Evolutionary conservation across 2,888 invertebrate species (phyloP).

Genomic region (Teleiodes luculella): DNA sequence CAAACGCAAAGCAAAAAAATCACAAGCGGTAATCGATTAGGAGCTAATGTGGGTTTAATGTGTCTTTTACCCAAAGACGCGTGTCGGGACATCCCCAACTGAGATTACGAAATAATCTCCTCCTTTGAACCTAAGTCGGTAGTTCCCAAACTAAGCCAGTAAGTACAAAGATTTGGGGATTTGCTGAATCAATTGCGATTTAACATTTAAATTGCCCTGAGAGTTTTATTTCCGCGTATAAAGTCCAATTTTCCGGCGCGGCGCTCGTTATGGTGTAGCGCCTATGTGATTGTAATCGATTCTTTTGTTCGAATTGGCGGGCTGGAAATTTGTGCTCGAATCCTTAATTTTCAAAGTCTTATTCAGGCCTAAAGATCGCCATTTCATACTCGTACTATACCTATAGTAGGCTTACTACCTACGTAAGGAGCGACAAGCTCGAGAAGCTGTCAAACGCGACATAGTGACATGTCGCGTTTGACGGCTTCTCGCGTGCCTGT

Average conservation of each 20-base stretch:
- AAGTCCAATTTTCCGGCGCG: slow-evolving; percentile 2
- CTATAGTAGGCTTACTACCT: no score
- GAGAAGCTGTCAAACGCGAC: no score
- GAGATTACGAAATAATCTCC: slow-evolving; percentile 67
- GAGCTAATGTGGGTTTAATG: slow-evolving; percentile 70
- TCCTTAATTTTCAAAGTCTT: background rate
- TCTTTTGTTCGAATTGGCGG: background rate
- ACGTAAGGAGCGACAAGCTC: no score
- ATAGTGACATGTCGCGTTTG: no score
- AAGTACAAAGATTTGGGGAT: slow-evolving; percentile 28
- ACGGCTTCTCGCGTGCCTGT: no score
- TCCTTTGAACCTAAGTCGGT: slow-evolving; percentile 64
- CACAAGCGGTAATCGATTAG: slow-evolving; percentile 60
- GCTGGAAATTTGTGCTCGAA: background rate
- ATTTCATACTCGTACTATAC: no score
- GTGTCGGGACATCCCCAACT: slow-evolving; percentile 58
- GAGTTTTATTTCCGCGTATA: slow-evolving; percentile 7
- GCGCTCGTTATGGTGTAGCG: slow-evolving; percentile 1
- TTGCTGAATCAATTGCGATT: slow-evolving; percentile 51
- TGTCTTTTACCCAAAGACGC: slow-evolving; percentile 50
- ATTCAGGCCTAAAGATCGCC: no score
- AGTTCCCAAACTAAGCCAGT: slow-evolving; percentile 41
- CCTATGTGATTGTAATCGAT: slow-evolving; percentile 3
- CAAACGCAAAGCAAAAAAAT: slow-evolving; percentile 23
- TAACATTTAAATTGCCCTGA: slow-evolving; percentile 29